A percentile compares a stretch with the other conserved stretches of the same genome.
Evolutionary conservation across 2,113 vertebrate genomes (phyloP).

Genomic region (Muntiacus muntjak): DNA sequence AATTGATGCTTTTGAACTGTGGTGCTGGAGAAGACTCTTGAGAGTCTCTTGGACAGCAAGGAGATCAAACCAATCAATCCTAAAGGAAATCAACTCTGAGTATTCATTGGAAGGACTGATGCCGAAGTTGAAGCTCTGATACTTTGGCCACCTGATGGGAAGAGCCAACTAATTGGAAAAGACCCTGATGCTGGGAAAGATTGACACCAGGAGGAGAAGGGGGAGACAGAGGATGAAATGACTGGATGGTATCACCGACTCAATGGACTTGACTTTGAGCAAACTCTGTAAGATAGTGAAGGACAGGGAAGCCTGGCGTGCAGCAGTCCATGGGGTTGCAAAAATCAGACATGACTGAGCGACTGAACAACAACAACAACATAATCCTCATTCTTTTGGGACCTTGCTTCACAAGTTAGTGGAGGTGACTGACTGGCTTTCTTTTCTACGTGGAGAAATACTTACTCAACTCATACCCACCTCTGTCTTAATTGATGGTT

Average conservation of each 20-base stretch:
- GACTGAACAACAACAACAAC: not conserved
- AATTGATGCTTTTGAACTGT: not conserved
- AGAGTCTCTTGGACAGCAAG: not conserved
- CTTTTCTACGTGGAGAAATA: not conserved
- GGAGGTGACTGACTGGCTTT: not conserved
- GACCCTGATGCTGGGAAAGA: not conserved
- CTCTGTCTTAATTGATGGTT: not conserved
- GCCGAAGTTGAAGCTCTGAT: not conserved
- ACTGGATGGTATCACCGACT: not conserved
- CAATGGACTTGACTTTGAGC: not conserved
- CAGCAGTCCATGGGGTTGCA: not conserved
- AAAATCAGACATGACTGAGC: not conserved
- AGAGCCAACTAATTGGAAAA: not conserved
- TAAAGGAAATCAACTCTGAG: not conserved
- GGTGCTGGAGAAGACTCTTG: not conserved
- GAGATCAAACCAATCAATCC: not conserved
- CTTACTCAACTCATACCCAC: not conserved
- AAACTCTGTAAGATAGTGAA: not conserved
- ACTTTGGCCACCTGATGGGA: not conserved
- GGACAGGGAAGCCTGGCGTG: not conserved
- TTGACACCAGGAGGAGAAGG: not conserved
- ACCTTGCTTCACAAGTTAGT: not conserved
- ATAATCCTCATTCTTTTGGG: not conserved
- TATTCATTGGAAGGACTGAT: not conserved
- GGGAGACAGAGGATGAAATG: not conserved